Conservation (phyloP, 2,888 invertebrate species). For the Rhagium mordax region DNA sequence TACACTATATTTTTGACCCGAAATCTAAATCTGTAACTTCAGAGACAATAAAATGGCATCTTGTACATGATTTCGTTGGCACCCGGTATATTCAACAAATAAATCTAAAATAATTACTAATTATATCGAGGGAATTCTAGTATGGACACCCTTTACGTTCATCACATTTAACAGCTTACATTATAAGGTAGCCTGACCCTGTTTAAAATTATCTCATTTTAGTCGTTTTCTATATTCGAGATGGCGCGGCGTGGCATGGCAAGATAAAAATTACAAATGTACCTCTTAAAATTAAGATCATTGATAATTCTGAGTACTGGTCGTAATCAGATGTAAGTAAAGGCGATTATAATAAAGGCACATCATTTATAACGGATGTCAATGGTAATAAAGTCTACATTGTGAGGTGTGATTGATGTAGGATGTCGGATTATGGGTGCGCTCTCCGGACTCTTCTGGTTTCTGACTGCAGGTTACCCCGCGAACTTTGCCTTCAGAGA, state of each 20-base stretch:
- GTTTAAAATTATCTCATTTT: neutral
- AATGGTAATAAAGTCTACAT: constrained; percentile 66
- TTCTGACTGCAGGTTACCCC: neutral
- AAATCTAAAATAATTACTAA: no score
- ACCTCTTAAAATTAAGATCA: neutral
- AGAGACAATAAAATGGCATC: no score
- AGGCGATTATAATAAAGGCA: constrained; percentile 20
- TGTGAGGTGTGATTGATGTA: constrained; percentile 64
- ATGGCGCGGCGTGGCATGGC: neutral
- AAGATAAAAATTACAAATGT: constrained; percentile 3
- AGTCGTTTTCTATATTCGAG: neutral
- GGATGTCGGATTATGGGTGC: constrained; percentile 55
- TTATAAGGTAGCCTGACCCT: no score
- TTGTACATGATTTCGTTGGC: no score
- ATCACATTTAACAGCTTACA: no score
- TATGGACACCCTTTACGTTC: no score
- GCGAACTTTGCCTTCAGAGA: constrained; percentile 29
- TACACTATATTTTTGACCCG: no score
- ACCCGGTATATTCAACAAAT: no score
- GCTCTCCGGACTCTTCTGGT: constrained; percentile 28
- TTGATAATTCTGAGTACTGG: constrained; percentile 8
- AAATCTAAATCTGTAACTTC: no score
- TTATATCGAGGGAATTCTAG: no score
- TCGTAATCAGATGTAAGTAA: constrained; percentile 13
- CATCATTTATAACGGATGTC: constrained; percentile 67